A percentile compares a stretch with the other conserved stretches of the same genome.
Evolutionary conservation across 2,888 invertebrate species (phyloP).

Genomic region (Atethmia centrago): DNA sequence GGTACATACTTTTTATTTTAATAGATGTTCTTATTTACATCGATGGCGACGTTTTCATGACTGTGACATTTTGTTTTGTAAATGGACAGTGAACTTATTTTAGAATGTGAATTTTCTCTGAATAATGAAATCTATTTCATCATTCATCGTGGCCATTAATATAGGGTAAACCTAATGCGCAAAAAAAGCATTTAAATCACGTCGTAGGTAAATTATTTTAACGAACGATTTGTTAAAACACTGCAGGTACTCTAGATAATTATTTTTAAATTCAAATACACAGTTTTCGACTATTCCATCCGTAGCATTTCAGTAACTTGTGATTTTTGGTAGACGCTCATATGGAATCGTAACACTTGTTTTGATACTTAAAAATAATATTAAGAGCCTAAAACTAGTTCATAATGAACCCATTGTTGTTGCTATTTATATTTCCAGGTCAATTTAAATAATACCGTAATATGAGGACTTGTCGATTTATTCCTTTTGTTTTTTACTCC

Average conservation of each 20-base stretch:
- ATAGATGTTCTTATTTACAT: constrained; percentile 51
- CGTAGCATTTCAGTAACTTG: too few species aligned
- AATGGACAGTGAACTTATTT: too few species aligned
- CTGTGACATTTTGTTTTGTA: neutral
- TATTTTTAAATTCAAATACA: neutral
- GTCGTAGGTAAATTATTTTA: too few species aligned
- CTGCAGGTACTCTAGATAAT: neutral
- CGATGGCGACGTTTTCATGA: constrained; percentile 9
- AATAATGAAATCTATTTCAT: too few species aligned
- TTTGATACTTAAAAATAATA: constrained; percentile 1
- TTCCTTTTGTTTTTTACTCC: neutral
- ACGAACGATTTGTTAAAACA: too few species aligned
- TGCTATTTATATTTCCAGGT: constrained; percentile 61
- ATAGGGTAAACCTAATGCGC: too few species aligned
- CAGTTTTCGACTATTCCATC: neutral
- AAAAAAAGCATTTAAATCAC: too few species aligned
- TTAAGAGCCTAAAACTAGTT: neutral
- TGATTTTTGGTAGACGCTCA: neutral
- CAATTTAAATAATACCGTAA: constrained; percentile 56
- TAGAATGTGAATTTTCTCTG: too few species aligned
- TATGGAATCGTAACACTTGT: neutral
- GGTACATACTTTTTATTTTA: constrained; percentile 44
- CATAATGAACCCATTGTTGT: constrained; percentile 41
- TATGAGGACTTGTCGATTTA: constrained; percentile 22
- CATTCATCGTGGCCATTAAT: too few species aligned